A percentile compares a stretch with the other conserved stretches of the same genome.
Conservation (phyloP, 2,113 vertebrate species). For the Ardeotis arabs region DNA sequence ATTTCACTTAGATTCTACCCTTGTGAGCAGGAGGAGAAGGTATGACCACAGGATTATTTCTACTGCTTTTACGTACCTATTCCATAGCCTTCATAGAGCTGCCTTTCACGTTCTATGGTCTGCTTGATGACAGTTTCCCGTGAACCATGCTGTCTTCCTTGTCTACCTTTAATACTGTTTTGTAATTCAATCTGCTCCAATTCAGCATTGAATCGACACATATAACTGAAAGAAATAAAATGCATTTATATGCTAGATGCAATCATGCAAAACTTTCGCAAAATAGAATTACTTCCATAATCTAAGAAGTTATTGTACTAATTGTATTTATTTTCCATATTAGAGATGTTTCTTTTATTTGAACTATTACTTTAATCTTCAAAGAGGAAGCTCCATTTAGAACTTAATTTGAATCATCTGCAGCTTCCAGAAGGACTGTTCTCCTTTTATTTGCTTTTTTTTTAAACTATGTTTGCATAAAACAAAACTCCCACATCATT, state of each 20-base stretch:
- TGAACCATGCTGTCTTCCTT: constrained; percentile 86
- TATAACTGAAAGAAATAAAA: constrained; percentile 81
- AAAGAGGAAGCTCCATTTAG: background rate
- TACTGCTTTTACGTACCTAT: constrained; percentile 78
- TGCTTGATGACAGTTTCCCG: constrained; percentile 89
- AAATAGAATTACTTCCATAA: background rate
- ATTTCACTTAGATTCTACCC: background rate
- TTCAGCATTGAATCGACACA: constrained; percentile 87
- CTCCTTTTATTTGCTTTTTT: background rate
- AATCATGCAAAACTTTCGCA: background rate
- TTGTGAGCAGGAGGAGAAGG: background rate
- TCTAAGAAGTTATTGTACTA: background rate
- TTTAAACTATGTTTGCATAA: background rate
- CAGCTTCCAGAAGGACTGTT: background rate
- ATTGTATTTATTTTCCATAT: background rate
- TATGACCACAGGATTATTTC: background rate
- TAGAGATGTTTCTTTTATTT: background rate
- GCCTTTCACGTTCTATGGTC: constrained; percentile 86
- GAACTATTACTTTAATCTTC: background rate
- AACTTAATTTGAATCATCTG: background rate
- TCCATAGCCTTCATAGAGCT: constrained; percentile 82
- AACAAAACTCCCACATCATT: background rate
- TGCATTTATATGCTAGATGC: background rate
- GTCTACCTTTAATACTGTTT: constrained; percentile 92
- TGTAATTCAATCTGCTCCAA: constrained; percentile 92